A percentile compares a stretch with the other conserved stretches of the same genome.
Conservation (phyloP, 2,113 vertebrate species). For the Tyto alba region DNA sequence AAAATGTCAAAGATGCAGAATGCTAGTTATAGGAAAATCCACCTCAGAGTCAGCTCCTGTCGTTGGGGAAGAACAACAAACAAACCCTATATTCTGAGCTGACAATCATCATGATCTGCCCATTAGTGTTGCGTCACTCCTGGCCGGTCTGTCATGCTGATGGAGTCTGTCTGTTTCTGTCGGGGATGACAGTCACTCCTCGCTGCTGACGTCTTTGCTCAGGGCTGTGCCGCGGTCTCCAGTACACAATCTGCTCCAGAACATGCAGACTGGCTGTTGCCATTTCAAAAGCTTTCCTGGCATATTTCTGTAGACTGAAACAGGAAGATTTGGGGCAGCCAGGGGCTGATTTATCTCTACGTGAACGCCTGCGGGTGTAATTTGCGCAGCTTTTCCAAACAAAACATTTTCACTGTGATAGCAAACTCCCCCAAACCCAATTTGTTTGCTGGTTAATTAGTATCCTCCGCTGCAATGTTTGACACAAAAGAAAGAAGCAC, state of each 20-base stretch:
- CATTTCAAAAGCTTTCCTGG: neutral
- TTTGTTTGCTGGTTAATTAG: slow-evolving; percentile 17
- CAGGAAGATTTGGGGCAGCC: neutral
- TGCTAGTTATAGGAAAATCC: neutral
- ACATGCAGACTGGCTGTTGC: neutral
- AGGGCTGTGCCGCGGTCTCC: neutral
- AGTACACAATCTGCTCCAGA: neutral
- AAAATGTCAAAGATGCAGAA: neutral
- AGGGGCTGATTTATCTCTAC: neutral
- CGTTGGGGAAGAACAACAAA: neutral
- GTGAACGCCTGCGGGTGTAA: rapidly evolving
- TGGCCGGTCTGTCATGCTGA: neutral
- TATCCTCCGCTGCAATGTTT: neutral
- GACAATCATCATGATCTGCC: neutral
- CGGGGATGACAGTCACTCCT: neutral
- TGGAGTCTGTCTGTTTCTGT: neutral
- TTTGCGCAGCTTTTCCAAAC: neutral
- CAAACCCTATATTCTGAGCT: neutral
- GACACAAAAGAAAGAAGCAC: neutral
- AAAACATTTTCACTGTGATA: neutral
- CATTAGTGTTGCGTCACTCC: neutral
- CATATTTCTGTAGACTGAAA: neutral
- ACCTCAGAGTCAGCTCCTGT: neutral
- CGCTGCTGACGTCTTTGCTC: neutral
- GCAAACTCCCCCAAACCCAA: neutral